Base-by-base conservation (phyloP, 2,888 invertebrate genomes). In the Scelioninae gen. 2 region DNA sequence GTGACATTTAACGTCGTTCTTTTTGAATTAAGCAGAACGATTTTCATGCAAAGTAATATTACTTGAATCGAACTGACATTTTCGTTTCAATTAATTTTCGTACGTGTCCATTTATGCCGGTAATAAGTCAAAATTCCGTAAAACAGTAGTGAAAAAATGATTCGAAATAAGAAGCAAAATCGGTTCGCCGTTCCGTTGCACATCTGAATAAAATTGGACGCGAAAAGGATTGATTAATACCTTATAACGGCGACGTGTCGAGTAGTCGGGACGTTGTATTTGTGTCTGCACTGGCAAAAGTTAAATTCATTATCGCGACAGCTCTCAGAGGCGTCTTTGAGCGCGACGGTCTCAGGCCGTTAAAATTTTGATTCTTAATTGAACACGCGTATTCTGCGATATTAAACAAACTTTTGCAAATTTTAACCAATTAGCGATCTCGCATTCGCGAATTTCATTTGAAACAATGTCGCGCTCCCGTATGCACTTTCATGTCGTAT, bases 401-500 rank as follows among this genome's bases (percentile, higher is more conserved):
- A 69, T 69, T 69, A 69, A 69, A 61, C 53, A 55, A 61, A 70
- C 46, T 69, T 61, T 45, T 35, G 48, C 53, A 55, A 61, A 55
- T 70, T 63, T 57, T 22, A 41, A 18, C 70, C 63, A 70, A 63
- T 70, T 70, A 70, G 57, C 28, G 61, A 18, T 50, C 18, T 16
- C 39, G 57, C 28, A 63, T 63, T 70, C 63, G 57, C 48, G 63
- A 70, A 63, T 63, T 70, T 70, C 63, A 70, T 70, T 50, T 52
- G 55, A 63, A 70, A 70, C 70, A 70, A 70, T 70, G 63, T 63
- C 63, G 63, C 63, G 35, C 50, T 70, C 41, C 33, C 50, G 57
- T 70, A 70, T 70, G 52, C 65, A 60, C 71, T 72, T 72, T 72
- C 60, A 72, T 53, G 53, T 65, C 52, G 55, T 39, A 33, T 46